Conservation (phyloP, 2,113 vertebrate genomes). For the Rhea americana region DNA sequence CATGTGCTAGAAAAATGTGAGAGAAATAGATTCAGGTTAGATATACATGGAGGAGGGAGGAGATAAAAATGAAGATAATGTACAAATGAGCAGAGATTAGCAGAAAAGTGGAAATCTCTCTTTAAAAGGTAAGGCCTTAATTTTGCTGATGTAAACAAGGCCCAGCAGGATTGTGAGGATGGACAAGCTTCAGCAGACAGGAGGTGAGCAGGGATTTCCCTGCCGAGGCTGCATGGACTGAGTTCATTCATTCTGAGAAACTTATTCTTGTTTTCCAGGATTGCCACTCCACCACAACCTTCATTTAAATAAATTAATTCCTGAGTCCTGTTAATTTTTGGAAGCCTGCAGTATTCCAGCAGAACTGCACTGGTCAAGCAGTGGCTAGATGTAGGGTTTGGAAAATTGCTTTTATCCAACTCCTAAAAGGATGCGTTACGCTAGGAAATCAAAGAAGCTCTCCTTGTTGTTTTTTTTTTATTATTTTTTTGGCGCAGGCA, state of each 20-base stretch:
- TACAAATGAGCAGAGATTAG: background rate
- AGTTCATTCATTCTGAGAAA: background rate
- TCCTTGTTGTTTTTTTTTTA: background rate
- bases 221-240: background rate
- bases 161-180: background rate
- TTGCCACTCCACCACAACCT: background rate
- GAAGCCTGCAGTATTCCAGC: background rate
- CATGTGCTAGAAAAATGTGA: fast-evolving
- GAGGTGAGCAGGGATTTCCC: background rate
- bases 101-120: background rate
- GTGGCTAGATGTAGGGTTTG: background rate
- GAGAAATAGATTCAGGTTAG: background rate
- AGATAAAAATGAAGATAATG: background rate
- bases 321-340: background rate
- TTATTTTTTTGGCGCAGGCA: conserved; percentile 27
- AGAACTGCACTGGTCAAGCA: background rate
- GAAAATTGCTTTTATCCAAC: background rate
- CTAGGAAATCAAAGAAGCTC: background rate
- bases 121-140: background rate
- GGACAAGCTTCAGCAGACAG: background rate
- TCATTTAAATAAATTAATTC: background rate
- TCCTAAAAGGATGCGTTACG: background rate
- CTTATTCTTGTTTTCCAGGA: background rate
- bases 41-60: background rate
- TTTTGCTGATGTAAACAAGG: background rate